Evolutionary conservation across 2,888 invertebrate species (phyloP).

Genomic region (Pogonocherus hispidulus): DNA sequence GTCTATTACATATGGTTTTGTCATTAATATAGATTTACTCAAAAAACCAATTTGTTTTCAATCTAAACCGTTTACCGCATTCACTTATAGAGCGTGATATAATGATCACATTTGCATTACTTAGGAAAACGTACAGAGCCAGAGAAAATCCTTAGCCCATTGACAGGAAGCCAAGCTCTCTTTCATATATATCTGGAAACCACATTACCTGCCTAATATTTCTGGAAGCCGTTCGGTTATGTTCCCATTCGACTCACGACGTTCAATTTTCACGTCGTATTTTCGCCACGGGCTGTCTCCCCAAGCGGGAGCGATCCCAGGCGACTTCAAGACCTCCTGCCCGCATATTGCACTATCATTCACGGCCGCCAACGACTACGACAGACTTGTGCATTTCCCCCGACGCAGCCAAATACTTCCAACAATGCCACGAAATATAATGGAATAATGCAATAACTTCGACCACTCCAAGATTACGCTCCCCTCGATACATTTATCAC

Average conservation of each 20-base stretch:
- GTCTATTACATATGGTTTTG: no score
- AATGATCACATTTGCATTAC: background rate
- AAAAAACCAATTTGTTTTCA: no score
- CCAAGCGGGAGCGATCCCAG: constrained; percentile 47
- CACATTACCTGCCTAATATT: constrained; percentile 53
- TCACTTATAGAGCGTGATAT: no score
- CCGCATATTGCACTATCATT: constrained; percentile 62
- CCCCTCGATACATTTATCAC: constrained; percentile 18
- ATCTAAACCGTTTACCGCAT: no score
- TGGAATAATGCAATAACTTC: constrained; percentile 56
- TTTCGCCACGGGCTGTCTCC: constrained; percentile 56
- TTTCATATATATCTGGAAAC: constrained; percentile 47
- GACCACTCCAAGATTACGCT: constrained; percentile 36
- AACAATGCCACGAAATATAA: constrained; percentile 53
- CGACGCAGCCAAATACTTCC: constrained; percentile 56
- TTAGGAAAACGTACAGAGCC: background rate
- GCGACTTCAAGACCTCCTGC: constrained; percentile 57
- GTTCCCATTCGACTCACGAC: constrained; percentile 57
- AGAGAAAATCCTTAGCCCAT: constrained; percentile 37
- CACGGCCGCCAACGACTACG: constrained; percentile 48
- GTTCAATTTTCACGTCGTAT: constrained; percentile 61
- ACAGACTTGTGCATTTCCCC: constrained; percentile 55
- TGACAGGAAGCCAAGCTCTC: constrained; percentile 43
- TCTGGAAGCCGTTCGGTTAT: constrained; percentile 45
- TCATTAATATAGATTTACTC: no score